A percentile compares a stretch with the other conserved stretches of the same genome.
phyloP scores from a whole-genome alignment of 1,140 invertebrate species.

The Caenorhabditis inopinata region DNA sequence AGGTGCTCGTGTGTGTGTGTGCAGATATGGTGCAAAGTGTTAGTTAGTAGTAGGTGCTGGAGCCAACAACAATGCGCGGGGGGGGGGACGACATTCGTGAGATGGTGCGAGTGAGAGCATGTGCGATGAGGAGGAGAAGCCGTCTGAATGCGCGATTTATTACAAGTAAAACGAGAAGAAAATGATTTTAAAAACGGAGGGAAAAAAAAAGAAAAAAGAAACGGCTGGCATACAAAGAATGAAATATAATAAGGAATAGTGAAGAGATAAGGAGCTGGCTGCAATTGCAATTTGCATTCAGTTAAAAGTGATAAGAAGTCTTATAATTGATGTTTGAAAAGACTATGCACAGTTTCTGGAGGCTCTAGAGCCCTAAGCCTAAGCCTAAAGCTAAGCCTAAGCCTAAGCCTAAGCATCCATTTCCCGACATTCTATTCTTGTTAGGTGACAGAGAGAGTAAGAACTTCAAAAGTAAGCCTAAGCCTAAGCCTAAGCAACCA shows the following conservation, averaged over 20 bases:
- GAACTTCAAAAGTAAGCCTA: no score
- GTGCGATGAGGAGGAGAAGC: background rate
- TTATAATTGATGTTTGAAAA: background rate
- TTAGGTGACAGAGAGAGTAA: no score
- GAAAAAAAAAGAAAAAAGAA: background rate
- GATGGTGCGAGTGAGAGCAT: conserved; percentile 1
- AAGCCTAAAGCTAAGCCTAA: no score
- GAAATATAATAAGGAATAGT: no score
- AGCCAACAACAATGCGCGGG: background rate
- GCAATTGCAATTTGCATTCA: no score
- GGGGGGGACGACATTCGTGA: conserved; percentile 3
- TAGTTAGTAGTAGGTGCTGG: background rate
- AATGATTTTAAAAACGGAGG: background rate
- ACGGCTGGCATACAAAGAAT: no score
- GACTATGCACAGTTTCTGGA: no score
- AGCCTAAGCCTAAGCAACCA: no score
- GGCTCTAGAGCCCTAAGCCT: no score
- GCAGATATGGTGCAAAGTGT: background rate
- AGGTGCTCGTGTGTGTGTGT: background rate
- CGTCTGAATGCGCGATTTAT: background rate
- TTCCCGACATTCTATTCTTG: no score
- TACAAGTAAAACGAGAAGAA: background rate
- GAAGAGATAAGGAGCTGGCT: background rate
- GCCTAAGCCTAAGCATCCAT: no score
- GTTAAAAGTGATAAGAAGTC: background rate